phyloP scores from a whole-genome alignment of 2,888 invertebrate genomes.

The Drosophila atripex region DNA sequence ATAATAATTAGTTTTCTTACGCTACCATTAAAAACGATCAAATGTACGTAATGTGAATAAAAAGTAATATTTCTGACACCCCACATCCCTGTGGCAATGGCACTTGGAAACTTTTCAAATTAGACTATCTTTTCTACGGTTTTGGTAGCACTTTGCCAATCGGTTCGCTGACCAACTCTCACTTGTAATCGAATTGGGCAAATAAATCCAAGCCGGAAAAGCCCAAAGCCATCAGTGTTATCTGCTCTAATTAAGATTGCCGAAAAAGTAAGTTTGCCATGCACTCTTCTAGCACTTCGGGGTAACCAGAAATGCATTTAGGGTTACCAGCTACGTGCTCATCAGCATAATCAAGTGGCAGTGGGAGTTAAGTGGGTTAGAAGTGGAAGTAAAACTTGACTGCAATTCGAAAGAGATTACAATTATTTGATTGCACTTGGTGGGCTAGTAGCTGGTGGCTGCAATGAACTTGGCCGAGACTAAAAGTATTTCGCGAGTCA shows the following conservation, averaged over 20 bases:
- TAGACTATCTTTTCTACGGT: slow-evolving; percentile 6
- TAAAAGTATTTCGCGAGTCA: slow-evolving; percentile 60
- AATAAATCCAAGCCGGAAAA: slow-evolving; percentile 40
- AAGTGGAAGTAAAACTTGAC: slow-evolving; percentile 43
- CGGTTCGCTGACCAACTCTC: slow-evolving; percentile 36
- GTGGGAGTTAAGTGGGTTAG: slow-evolving; percentile 13
- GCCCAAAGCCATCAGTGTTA: slow-evolving; percentile 37
- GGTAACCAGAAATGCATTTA: slow-evolving; percentile 65
- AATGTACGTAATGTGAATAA: background rate
- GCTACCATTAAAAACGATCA: background rate
- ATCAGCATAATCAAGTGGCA: slow-evolving; percentile 66
- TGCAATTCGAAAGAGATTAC: slow-evolving; percentile 76
- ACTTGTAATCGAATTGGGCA: slow-evolving; percentile 41
- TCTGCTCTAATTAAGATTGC: slow-evolving; percentile 51
- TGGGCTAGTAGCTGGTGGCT: background rate
- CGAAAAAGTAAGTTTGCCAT: slow-evolving; percentile 64
- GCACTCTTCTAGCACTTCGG: slow-evolving; percentile 51
- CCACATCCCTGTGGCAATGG: background rate
- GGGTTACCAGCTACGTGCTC: slow-evolving; percentile 70
- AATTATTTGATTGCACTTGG: slow-evolving; percentile 72
- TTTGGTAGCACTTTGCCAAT: slow-evolving; percentile 18
- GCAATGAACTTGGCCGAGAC: slow-evolving; percentile 23
- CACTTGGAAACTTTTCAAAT: slow-evolving; percentile 27
- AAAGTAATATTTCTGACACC: background rate
- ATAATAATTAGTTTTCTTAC: slow-evolving; percentile 1